phyloP scores from a whole-genome alignment of 2,888 invertebrate species.

The Athalia rosae region DNA sequence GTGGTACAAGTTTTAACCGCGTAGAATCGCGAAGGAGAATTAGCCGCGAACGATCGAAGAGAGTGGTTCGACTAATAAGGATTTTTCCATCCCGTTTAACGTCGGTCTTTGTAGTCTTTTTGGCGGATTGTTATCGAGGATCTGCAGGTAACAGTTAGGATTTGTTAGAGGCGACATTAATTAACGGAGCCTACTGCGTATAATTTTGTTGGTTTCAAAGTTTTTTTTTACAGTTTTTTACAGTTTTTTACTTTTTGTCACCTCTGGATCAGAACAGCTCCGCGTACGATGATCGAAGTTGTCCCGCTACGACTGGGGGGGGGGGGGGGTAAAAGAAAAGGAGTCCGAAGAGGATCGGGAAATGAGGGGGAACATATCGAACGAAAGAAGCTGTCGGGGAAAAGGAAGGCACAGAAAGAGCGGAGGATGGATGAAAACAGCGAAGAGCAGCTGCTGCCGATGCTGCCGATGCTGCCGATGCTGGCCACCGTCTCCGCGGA shows the following conservation, averaged over 20 bases:
- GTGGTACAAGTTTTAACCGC: constrained; percentile 46
- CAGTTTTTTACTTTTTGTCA: too few species aligned
- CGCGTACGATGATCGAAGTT: too few species aligned
- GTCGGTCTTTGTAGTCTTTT: too few species aligned
- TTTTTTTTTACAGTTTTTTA: too few species aligned
- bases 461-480: not conserved
- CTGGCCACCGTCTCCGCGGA: constrained; percentile 35
- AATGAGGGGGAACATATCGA: not conserved
- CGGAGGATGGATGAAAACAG: constrained; percentile 7
- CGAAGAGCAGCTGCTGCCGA: constrained; percentile 12
- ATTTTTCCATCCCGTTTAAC: not conserved
- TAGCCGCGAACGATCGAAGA: constrained; percentile 13
- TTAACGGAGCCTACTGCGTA: too few species aligned
- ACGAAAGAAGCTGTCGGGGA: not conserved
- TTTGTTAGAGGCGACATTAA: too few species aligned
- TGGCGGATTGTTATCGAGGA: too few species aligned
- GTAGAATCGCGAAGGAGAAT: constrained; percentile 24
- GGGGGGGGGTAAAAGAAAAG: not conserved
- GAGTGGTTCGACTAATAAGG: too few species aligned
- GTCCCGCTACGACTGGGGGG: not conserved
- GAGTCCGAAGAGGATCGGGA: not conserved
- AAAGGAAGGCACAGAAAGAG: constrained; percentile 1
- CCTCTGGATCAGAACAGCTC: too few species aligned
- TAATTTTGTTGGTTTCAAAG: too few species aligned
- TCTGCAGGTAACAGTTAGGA: too few species aligned